These are phyloP conservation scores for Cerastis rubricosa DNA, from an alignment of 2,888 invertebrate species.

Conservation along the genomic window DNA sequence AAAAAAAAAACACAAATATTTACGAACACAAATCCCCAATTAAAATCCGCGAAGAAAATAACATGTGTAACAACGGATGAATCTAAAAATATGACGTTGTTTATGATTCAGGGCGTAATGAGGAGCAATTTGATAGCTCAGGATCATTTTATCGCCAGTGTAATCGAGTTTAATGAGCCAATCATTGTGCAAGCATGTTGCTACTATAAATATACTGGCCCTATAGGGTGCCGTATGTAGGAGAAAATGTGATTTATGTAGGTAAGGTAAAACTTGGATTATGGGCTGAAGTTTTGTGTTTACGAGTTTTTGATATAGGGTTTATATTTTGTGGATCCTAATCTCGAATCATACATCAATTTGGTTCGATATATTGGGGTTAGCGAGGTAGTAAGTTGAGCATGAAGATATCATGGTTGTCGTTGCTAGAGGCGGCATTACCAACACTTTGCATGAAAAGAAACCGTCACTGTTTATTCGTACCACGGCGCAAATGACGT, in stretches of 20 bases:
- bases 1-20: not conserved
- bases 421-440: not conserved
- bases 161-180: slow-evolving; percentile 66
- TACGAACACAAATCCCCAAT: slow-evolving; percentile 24
- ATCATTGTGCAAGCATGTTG: slow-evolving; percentile 53
- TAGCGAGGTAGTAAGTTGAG: not conserved
- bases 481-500: not conserved
- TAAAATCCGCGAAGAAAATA: slow-evolving; percentile 40
- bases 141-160: slow-evolving; percentile 65
- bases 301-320: slow-evolving; percentile 39
- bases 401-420: not conserved
- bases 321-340: not conserved
- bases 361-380: not conserved
- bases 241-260: not conserved
- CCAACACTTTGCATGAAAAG: not conserved
- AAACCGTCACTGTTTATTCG: not conserved
- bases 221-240: not conserved
- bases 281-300: slow-evolving; percentile 12
- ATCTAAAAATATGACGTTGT: slow-evolving; percentile 65
- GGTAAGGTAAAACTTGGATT: slow-evolving; percentile 6
- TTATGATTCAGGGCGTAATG: slow-evolving; percentile 60
- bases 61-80: slow-evolving; percentile 17
- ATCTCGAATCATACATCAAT: not conserved
- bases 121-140: slow-evolving; percentile 56
- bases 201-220: slow-evolving; percentile 59